Evolutionary conservation across 2,888 invertebrate species (phyloP).

Genomic region (Sphaerophoria taeniata): DNA sequence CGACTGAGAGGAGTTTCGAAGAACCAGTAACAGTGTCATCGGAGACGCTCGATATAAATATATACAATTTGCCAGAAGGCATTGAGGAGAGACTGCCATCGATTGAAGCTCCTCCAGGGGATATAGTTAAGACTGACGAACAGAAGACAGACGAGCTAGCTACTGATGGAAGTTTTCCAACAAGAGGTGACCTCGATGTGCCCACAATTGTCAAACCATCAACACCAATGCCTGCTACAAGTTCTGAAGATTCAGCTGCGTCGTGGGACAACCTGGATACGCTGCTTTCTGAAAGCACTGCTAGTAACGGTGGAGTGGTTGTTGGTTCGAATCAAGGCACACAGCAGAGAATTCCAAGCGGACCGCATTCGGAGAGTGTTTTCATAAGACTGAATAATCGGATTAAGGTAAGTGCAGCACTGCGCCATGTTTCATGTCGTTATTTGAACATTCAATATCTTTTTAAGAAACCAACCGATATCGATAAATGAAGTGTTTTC

Average conservation of each 20-base stretch:
- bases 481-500: no score
- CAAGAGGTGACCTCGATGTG: constrained; percentile 53
- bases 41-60: constrained; percentile 77
- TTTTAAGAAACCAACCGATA: no score
- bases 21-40: constrained; percentile 45
- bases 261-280: constrained; percentile 81
- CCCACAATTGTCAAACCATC: constrained; percentile 8
- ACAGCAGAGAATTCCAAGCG: constrained; percentile 79
- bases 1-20: constrained; percentile 41
- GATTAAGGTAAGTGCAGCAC: constrained; percentile 88
- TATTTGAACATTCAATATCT: no score
- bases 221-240: constrained; percentile 2
- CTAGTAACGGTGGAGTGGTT: constrained; percentile 49
- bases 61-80: constrained; percentile 77
- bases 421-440: background rate
- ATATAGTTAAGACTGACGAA: constrained; percentile 34
- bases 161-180: constrained; percentile 57
- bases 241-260: constrained; percentile 71
- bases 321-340: constrained; percentile 73
- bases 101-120: constrained; percentile 31
- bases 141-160: constrained; percentile 36
- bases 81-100: constrained; percentile 34
- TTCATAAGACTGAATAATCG: constrained; percentile 97
- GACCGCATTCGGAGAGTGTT: constrained; percentile 94
- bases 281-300: constrained; percentile 77